Conservation (phyloP, 2,888 invertebrate genomes). For the Glyphotaelius pellucidus region DNA sequence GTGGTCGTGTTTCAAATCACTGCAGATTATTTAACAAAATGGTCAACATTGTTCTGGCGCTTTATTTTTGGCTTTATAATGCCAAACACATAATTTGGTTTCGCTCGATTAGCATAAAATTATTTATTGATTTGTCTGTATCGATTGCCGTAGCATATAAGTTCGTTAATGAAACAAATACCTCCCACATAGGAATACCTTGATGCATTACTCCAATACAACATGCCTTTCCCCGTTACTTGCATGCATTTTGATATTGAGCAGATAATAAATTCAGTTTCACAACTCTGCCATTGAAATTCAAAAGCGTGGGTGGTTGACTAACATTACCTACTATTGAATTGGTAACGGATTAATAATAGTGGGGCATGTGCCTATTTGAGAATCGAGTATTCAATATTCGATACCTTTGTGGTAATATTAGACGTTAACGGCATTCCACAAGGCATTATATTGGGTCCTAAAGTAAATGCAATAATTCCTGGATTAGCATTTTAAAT, state of each 20-base stretch:
- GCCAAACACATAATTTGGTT: neutral
- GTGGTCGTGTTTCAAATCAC: no score
- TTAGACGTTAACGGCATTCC: neutral
- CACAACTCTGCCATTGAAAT: constrained; percentile 25
- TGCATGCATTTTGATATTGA: constrained; percentile 9
- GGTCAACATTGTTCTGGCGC: no score
- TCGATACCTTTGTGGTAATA: neutral
- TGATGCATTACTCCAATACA: neutral
- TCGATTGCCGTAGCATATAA: neutral
- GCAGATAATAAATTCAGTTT: constrained; percentile 13
- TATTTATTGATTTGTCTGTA: neutral
- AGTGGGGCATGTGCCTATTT: neutral
- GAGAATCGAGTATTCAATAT: neutral
- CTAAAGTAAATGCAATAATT: neutral
- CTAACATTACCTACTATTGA: neutral
- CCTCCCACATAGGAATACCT: neutral
- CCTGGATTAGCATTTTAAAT: neutral
- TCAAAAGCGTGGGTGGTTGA: constrained; percentile 15
- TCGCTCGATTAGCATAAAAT: neutral
- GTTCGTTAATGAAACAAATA: neutral
- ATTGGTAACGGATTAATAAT: neutral
- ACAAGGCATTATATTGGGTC: neutral
- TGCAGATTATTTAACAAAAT: no score
- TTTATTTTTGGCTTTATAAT: neutral
- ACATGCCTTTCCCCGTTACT: constrained; percentile 12